Evolutionary conservation across 2,888 invertebrate genomes (phyloP).

Genomic region (Molanna angustata): DNA sequence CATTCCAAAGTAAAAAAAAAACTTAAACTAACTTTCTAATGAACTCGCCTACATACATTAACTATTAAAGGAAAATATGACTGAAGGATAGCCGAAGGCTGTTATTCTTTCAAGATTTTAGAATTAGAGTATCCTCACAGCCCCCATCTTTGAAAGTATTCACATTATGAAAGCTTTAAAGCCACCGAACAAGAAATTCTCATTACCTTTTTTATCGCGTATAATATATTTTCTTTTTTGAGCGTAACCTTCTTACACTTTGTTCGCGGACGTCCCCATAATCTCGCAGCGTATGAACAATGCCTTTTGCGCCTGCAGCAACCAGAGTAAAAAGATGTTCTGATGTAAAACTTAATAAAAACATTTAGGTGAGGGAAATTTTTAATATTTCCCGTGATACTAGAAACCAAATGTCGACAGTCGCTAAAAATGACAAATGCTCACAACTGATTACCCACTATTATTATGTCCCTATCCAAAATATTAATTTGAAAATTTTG

Average conservation of each 20-base stretch:
- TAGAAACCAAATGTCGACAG: slow-evolving; percentile 4
- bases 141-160: neutral
- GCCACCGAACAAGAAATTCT: neutral
- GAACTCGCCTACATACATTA: slow-evolving; percentile 18
- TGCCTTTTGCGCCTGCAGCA: neutral
- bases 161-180: neutral
- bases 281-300: neutral
- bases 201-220: neutral
- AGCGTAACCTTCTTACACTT: slow-evolving; percentile 6
- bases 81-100: slow-evolving; percentile 14
- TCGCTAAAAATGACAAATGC: too few species aligned
- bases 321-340: neutral
- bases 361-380: slow-evolving; percentile 5
- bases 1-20: slow-evolving; percentile 9
- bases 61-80: slow-evolving; percentile 15
- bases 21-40: slow-evolving; percentile 18
- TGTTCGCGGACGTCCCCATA: too few species aligned
- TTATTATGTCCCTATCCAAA: too few species aligned
- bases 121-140: slow-evolving; percentile 12
- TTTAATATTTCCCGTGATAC: slow-evolving; percentile 12
- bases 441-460: too few species aligned
- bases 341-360: slow-evolving; percentile 16
- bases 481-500: too few species aligned
- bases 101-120: slow-evolving; percentile 15
- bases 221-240: neutral